Base-by-base conservation (phyloP, 1,140 invertebrate genomes). In the Propsilocerus akamusi region DNA sequence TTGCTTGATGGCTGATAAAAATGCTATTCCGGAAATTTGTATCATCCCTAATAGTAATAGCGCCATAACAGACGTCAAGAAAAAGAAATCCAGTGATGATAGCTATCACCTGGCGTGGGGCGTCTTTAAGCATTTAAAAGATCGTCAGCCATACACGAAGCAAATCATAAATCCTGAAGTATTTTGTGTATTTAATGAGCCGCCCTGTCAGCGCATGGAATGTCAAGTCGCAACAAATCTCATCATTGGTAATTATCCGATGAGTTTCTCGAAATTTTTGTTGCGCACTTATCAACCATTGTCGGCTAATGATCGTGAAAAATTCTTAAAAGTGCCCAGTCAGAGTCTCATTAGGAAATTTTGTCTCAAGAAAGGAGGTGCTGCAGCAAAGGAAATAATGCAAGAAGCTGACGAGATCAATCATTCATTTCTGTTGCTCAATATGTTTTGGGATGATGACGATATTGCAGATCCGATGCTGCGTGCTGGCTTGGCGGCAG, bases 91-190 rank as follows among this genome's bases (percentile, higher is more conserved):
- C 48, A 52, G 12, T 56, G 6, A 47, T 60, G 52, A 54, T 58
- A 25, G 59, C 57, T 65, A 65, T 54, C 63, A 65, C 51, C 55
- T 65, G 20, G 57, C 61, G 37, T 65, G 63, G 63, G 63, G 59
- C 14, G 63, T 65, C 12, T 65, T 65, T 37, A 53, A 55, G 24
- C 53, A 57, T 53, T 49, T 57, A 23, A 53, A 52, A 41, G 50
- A 53, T 57, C 49, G 49, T 8, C 17, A 46, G n/a, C 30, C 32
- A 25, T 50, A 50, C 34, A 50, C 12, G 10, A 37, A 22, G 22
- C 11, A n/a, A 12, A 32, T 23, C n/a, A 41, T 50, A n/a, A 7
- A 41, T 46, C 23, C 37, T 22, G 30, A 37, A 32, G 24, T 37
- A 25, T 50, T 50, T 26, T 50, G 49, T 50, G 11, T 34, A 17